These are phyloP conservation scores for Tromatobia lineatoria DNA, from an alignment of 2,888 invertebrate genomes.

Conservation along the genomic window DNA sequence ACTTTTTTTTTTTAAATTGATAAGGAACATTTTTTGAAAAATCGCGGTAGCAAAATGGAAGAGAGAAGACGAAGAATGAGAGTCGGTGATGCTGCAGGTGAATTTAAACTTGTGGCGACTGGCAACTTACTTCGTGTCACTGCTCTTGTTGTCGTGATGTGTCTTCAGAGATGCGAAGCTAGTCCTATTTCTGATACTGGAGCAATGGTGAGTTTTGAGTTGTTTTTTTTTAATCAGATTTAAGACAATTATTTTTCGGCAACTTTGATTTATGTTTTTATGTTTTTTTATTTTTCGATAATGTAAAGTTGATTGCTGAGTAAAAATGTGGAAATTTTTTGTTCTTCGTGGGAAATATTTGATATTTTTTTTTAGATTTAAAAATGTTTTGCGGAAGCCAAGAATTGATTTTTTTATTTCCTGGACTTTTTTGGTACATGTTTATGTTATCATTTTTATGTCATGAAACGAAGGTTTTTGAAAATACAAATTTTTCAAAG, in stretches of 20 bases:
- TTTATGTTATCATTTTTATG: background rate
- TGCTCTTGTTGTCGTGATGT: conserved; percentile 67
- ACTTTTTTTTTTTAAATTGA: conserved; percentile 14
- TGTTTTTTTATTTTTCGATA: no score
- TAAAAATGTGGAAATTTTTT: no score
- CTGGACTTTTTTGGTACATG: no score
- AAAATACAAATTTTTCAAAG: background rate
- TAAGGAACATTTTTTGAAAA: conserved; percentile 4
- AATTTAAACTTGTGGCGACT: background rate
- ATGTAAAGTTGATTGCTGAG: no score
- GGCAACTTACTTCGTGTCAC: conserved; percentile 41
- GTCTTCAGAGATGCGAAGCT: conserved; percentile 67
- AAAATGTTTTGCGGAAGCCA: no score
- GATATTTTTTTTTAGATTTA: no score
- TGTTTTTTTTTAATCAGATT: conserved; percentile 12
- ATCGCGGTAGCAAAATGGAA: conserved; percentile 48
- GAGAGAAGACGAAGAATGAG: conserved; percentile 54
- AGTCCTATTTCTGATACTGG: conserved; percentile 75
- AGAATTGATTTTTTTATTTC: no score
- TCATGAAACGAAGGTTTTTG: background rate
- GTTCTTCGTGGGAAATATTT: no score
- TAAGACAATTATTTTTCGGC: background rate
- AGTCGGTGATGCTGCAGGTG: background rate
- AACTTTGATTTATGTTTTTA: no score
- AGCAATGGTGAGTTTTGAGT: conserved; percentile 80